phyloP scores from a whole-genome alignment of 2,113 vertebrate species.

The Triplophysa tibetana region DNA sequence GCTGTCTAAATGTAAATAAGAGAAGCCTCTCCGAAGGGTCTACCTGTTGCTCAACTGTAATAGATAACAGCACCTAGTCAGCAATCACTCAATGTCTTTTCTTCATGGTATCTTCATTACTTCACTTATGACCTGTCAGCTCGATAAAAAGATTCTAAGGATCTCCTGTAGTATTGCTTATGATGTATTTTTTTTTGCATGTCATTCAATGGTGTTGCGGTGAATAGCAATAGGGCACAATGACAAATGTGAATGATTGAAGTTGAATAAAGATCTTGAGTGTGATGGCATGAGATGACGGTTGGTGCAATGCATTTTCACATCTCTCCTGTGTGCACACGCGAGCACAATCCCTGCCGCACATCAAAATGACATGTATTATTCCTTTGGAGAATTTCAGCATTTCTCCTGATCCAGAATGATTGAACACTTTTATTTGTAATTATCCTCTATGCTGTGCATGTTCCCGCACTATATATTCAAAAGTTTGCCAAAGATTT shows the following conservation, averaged over 20 bases:
- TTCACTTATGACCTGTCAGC: constrained; percentile 60
- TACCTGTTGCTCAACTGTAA: constrained; percentile 63
- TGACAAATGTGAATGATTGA: background rate
- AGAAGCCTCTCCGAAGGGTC: too few relatives aligned
- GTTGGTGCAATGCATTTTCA: background rate
- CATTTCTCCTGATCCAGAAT: background rate
- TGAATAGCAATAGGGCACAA: constrained; percentile 18
- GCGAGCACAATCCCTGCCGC: background rate
- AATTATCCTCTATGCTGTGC: background rate
- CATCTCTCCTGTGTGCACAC: background rate
- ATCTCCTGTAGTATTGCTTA: constrained; percentile 21
- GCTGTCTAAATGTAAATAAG: constrained; percentile 78
- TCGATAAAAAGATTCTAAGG: constrained; percentile 35
- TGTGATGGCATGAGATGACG: background rate
- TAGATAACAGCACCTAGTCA: constrained; percentile 68
- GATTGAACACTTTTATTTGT: background rate
- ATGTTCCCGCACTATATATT: background rate
- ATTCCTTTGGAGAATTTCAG: background rate
- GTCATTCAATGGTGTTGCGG: constrained; percentile 11
- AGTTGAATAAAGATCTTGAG: constrained; percentile 12
- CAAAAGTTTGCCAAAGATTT: background rate
- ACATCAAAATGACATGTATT: background rate
- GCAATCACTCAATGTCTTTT: constrained; percentile 76
- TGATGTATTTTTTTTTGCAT: constrained; percentile 11
- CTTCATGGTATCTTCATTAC: constrained; percentile 69